Evolutionary conservation across 2,113 vertebrate species (phyloP).

Genomic region (Carassius auratus): DNA sequence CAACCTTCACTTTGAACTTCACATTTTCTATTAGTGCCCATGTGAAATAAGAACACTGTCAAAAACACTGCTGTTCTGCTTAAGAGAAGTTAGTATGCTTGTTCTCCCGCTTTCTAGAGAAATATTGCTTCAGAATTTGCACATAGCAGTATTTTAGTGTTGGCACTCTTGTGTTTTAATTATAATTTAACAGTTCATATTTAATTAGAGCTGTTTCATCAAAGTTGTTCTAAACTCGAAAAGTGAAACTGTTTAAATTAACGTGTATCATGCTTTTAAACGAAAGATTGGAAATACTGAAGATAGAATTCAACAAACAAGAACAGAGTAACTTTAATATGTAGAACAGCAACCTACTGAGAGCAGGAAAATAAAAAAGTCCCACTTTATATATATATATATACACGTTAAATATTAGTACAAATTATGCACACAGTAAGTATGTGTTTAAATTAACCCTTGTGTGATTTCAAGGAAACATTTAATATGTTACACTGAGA

Average conservation of each 20-base stretch:
- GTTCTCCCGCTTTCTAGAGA: not conserved
- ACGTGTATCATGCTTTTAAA: no score
- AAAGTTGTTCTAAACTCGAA: no score
- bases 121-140: not conserved
- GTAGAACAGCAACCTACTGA: no score
- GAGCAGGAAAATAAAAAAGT: no score
- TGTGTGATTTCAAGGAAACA: not conserved
- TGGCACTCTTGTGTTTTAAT: not conserved
- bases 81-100: not conserved
- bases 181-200: not conserved
- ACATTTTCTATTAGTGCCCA: slow-evolving; percentile 1
- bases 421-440: no score
- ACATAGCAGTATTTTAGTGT: not conserved
- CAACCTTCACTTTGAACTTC: not conserved
- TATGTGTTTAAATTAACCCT: not conserved
- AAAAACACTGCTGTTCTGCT: slow-evolving; percentile 21
- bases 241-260: no score
- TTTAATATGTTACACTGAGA: no score
- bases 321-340: no score
- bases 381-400: no score
- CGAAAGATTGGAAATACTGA: no score
- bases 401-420: no score
- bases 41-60: not conserved
- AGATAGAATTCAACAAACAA: no score
- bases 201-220: not conserved